Evolutionary conservation across 2,113 vertebrate species (phyloP), one percentile per base, ranked within the genome.

Genomic region (Tringa solitaria): DNA sequence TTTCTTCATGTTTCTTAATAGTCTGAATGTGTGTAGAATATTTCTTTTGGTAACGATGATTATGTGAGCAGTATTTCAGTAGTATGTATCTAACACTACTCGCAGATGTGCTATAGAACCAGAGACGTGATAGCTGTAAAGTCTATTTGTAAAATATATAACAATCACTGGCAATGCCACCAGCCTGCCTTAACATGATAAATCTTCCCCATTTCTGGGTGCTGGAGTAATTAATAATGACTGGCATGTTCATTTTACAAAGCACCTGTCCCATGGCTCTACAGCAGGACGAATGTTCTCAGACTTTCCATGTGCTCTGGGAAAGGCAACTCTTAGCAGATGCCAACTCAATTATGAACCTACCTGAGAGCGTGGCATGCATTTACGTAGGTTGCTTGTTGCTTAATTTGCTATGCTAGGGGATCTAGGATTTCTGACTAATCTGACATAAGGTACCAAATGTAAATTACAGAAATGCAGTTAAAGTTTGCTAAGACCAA

Each of bases 301-400:
- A 51, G 73, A 45, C 33, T 46, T 51, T 10, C 24, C 0, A 2
- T 24, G 59, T 73, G 59, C 76, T 33, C 53, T 57, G 76, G 43
- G 48, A 68, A 57, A 61, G 81, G n/a, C 53, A 85, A 2, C 37
- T 8, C 41, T 81, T 33, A n/a, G 28, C 1, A 1, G 63, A 48
- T 39, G 37, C 69, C 27, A 16, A 13, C 23, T 43, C 4, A 0
- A 5, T 72, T 32, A 30, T 18, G 28, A 48, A 73, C 33, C 57
- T 64, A 28, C 73, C 63, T 37, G 35, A 41, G 69, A 32, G 30
- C 0, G 0, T 43, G 17, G 14, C 3, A 1, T 39, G 60, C 12
- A 4, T 41, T 63, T 64, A 35, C 20, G 37, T 7, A 12, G 30
- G 32, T 7, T 67, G 75, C 51, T 81, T 67, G 45, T 50, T 68